These are phyloP conservation scores for Spermophilus dauricus DNA, from an alignment of 2,113 vertebrate species.

Conservation along the genomic window DNA sequence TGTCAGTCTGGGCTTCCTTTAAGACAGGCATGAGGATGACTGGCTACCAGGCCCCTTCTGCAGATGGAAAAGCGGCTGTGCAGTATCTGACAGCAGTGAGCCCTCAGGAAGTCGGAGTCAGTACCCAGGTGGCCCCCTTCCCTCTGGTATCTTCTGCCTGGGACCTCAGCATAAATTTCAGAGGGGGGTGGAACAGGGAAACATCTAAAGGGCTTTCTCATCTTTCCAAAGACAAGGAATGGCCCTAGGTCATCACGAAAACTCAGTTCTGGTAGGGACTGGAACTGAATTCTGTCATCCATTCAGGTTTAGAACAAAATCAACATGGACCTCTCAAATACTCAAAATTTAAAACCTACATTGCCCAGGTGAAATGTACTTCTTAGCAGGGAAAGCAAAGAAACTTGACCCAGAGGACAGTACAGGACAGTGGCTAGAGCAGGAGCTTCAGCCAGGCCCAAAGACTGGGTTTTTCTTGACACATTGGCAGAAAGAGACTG, in stretches of 20 bases:
- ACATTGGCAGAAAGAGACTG: not conserved
- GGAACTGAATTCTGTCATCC: not conserved
- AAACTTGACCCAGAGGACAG: not conserved
- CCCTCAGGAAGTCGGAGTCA: not conserved
- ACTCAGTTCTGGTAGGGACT: not conserved
- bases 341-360: not conserved
- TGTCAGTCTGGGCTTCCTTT: not conserved
- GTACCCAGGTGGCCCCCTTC: too few relatives aligned
- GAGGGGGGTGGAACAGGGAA: not conserved
- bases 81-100: accelerated
- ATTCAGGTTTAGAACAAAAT: not conserved
- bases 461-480: not conserved
- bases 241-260: not conserved
- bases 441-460: not conserved
- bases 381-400: not conserved
- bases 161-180: not conserved
- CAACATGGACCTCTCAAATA: not conserved
- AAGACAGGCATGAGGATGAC: not conserved
- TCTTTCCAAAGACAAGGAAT: not conserved
- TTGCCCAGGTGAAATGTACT: not conserved
- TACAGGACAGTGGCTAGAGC: not conserved
- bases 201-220: not conserved
- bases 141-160: not conserved
- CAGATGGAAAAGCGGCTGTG: not conserved
- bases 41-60: not conserved